Evolutionary conservation across 2,797 vertebrate genomes (phyloP).

Genomic region (Rhinoraja longicauda): DNA sequence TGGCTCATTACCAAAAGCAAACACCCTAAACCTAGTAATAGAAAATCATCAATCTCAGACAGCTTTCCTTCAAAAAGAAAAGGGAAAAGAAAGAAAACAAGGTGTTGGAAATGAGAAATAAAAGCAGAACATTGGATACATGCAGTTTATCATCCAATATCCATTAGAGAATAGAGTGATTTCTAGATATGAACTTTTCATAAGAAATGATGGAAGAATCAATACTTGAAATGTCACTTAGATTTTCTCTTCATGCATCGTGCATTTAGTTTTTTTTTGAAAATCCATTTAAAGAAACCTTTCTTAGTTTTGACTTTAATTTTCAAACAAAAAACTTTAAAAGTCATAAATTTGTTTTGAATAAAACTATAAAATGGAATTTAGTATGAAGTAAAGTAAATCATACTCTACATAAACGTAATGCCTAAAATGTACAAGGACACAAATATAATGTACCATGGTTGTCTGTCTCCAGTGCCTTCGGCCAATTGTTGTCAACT

Average conservation of each 20-base stretch:
- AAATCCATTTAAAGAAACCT: neutral
- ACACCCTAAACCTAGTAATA: neutral
- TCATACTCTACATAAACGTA: neutral
- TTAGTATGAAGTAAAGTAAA: neutral
- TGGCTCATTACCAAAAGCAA: slow-evolving; percentile 20
- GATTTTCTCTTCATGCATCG: neutral
- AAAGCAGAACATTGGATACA: neutral
- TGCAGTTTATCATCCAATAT: neutral
- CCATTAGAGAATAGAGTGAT: neutral
- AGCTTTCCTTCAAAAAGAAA: neutral
- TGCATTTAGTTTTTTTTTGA: neutral
- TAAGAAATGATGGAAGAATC: neutral
- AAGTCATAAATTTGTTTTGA: neutral
- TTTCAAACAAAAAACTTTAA: neutral
- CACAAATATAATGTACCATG: neutral
- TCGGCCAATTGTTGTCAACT: neutral
- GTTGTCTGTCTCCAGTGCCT: neutral
- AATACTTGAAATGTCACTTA: neutral
- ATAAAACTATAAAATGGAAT: neutral
- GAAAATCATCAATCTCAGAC: neutral
- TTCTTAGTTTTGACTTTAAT: neutral
- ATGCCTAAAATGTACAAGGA: neutral
- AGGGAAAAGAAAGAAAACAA: neutral
- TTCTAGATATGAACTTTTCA: neutral
- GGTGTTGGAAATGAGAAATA: neutral